Conservation (phyloP, 2,797 vertebrate genomes). For the Fringilla coelebs region DNA sequence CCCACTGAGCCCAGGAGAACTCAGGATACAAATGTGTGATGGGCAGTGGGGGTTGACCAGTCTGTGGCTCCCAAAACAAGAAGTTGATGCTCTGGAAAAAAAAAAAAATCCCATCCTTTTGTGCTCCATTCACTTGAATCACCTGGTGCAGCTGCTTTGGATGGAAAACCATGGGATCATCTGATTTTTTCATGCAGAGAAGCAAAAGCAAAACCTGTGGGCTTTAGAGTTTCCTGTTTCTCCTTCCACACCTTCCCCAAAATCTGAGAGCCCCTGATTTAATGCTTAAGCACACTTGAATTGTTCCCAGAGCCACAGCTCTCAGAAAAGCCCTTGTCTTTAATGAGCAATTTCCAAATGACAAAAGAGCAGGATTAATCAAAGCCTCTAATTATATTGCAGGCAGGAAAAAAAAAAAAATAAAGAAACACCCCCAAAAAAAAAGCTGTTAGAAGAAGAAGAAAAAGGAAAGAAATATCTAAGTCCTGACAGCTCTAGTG, state of each 20-base stretch:
- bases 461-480: background rate
- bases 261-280: background rate
- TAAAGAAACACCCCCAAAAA: background rate
- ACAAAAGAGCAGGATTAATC: slow-evolving; percentile 66
- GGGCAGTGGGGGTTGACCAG: background rate
- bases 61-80: background rate
- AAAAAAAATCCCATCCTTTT: background rate
- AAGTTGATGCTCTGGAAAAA: background rate
- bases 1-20: background rate
- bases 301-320: slow-evolving; percentile 49
- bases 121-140: background rate
- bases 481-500: slow-evolving; percentile 3
- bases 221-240: background rate
- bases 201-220: background rate
- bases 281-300: slow-evolving; percentile 43
- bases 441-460: background rate
- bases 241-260: background rate
- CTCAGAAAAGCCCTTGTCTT: slow-evolving; percentile 55
- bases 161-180: background rate
- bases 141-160: background rate
- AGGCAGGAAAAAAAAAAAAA: background rate
- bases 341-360: slow-evolving; percentile 65
- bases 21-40: background rate
- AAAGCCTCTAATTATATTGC: slow-evolving; percentile 67
- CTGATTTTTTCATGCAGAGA: background rate